phyloP scores from a whole-genome alignment of 2,888 invertebrate species.

The Scrobipalpa costella region DNA sequence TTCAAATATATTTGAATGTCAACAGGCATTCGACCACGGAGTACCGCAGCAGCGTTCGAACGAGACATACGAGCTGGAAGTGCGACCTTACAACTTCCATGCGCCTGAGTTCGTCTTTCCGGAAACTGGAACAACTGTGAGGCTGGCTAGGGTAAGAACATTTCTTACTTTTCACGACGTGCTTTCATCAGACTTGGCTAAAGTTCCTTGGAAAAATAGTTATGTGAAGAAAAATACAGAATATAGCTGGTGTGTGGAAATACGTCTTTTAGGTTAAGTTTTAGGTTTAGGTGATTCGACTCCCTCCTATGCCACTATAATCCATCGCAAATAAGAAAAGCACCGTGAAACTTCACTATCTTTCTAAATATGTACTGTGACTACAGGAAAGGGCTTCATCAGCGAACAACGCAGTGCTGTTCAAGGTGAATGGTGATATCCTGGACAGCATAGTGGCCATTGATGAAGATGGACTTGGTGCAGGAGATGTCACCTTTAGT shows the following conservation, averaged over 20 bases:
- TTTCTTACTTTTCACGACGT: no score
- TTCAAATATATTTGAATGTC: background rate
- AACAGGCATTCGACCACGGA: conserved; percentile 81
- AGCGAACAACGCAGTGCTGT: conserved; percentile 50
- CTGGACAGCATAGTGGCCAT: conserved; percentile 72
- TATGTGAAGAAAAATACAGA: no score
- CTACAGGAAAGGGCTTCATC: conserved; percentile 41
- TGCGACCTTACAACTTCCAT: conserved; percentile 82
- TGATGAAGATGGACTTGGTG: conserved; percentile 80
- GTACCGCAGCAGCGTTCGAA: conserved; percentile 56
- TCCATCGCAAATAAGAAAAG: no score
- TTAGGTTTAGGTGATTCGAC: no score
- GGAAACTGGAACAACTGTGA: conserved; percentile 46
- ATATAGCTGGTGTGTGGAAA: no score
- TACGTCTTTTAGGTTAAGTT: no score
- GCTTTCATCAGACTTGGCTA: no score
- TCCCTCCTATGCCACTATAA: background rate
- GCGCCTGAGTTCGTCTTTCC: conserved; percentile 80
- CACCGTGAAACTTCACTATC: background rate
- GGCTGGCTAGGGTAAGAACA: conserved; percentile 68
- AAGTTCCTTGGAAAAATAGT: no score
- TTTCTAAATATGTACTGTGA: background rate
- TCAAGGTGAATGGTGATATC: conserved; percentile 55
- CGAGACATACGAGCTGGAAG: conserved; percentile 65
- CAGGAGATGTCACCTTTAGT: conserved; percentile 76